Percentiles rank a stretch among this genome's conserved stretches.
phyloP scores from a whole-genome alignment of 2,888 invertebrate species.

The Drosophila phalerata region DNA sequence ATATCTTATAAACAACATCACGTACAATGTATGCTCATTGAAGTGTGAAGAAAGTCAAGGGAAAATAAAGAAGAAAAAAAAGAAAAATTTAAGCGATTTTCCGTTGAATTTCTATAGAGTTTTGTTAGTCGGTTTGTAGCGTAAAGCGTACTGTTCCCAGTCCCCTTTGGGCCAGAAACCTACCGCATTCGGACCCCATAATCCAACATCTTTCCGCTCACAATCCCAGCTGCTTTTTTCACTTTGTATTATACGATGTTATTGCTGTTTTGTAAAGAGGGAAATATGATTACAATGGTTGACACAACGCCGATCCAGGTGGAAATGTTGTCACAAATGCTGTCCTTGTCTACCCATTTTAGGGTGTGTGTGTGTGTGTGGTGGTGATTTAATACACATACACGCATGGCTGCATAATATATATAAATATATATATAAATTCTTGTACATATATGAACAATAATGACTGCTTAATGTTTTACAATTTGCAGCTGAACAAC shows the following conservation, averaged over 20 bases:
- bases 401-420: constrained; percentile 2
- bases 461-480: constrained; percentile 13
- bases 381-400: constrained; percentile 10
- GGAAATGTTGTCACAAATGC: constrained; percentile 51
- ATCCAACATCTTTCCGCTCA: constrained; percentile 49
- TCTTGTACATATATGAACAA: constrained; percentile 8
- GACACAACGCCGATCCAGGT: constrained; percentile 60
- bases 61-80: background rate
- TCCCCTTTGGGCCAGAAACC: background rate
- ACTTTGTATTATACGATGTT: constrained; percentile 38
- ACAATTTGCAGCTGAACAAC: background rate
- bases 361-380: background rate
- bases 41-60: constrained; percentile 14
- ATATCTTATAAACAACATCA: constrained; percentile 8
- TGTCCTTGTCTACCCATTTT: constrained; percentile 10
- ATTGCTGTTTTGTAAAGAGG: constrained; percentile 45
- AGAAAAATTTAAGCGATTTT: constrained; percentile 28
- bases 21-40: constrained; percentile 16
- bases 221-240: constrained; percentile 54
- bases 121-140: constrained; percentile 12
- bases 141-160: constrained; percentile 4
- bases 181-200: constrained; percentile 19
- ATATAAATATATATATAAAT: background rate
- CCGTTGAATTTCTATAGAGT: constrained; percentile 42
- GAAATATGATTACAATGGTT: constrained; percentile 76